phyloP scores from a whole-genome alignment of 2,797 vertebrate genomes.

The Rhinoraja longicauda region DNA sequence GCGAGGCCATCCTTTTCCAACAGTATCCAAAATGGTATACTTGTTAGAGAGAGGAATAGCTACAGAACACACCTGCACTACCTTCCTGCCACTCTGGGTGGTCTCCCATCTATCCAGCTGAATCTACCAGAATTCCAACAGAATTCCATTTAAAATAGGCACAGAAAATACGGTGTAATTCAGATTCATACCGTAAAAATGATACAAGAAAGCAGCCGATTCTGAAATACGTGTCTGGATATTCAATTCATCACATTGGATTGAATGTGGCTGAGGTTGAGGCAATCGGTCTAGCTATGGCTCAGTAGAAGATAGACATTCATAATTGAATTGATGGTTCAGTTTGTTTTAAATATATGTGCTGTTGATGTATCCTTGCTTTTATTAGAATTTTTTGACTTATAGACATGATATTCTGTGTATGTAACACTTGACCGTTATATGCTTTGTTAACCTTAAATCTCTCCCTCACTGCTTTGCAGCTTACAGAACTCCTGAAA shows the following conservation, averaged over 20 bases:
- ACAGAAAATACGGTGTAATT: neutral
- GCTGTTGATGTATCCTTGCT: neutral
- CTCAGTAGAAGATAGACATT: neutral
- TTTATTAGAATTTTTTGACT: no score
- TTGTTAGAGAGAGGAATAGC: no score
- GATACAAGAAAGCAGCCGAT: neutral
- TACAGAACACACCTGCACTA: no score
- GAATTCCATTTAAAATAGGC: no score
- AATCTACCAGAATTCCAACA: neutral
- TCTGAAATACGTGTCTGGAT: neutral
- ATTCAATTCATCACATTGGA: neutral
- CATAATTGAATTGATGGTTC: neutral
- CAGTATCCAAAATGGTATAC: no score
- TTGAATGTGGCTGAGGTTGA: no score
- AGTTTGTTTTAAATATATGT: neutral
- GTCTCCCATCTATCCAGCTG: neutral
- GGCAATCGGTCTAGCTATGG: no score
- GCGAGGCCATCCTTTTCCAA: no score
- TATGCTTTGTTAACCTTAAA: neutral
- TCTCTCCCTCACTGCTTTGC: neutral
- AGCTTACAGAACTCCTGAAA: neutral
- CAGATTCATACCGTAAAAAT: no score
- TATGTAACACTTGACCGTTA: neutral
- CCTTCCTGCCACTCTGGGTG: no score
- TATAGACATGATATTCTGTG: neutral